Evolutionary conservation across 2,113 vertebrate genomes (phyloP).

Genomic region (Lophotis ruficrista): DNA sequence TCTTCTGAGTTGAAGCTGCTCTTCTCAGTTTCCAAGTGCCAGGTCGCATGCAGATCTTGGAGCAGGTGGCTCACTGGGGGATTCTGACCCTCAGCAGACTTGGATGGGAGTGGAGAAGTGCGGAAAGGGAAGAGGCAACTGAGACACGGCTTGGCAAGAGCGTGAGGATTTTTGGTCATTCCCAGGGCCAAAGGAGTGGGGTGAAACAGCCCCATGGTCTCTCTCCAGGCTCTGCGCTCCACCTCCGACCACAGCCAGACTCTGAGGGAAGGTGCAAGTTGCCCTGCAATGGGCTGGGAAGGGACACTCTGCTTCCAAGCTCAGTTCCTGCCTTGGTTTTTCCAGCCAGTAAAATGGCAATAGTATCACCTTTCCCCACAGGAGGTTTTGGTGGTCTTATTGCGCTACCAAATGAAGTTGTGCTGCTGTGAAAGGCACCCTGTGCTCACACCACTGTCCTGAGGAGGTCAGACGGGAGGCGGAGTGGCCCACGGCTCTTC

Average conservation of each 20-base stretch:
- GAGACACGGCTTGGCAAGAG: neutral
- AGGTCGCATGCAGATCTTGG: neutral
- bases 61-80: neutral
- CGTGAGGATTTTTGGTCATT: neutral
- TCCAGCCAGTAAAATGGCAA: neutral
- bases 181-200: neutral
- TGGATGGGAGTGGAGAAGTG: neutral
- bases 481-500: neutral
- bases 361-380: neutral
- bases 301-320: too few relatives aligned
- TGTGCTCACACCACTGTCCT: neutral
- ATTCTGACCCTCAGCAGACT: neutral
- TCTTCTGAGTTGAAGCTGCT: neutral
- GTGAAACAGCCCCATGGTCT: neutral
- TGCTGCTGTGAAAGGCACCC: neutral
- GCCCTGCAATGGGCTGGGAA: neutral
- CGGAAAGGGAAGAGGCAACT: neutral
- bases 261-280: neutral
- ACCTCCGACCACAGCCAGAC: neutral
- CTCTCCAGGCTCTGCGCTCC: neutral
- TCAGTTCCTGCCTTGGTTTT: neutral
- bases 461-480: neutral
- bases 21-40: neutral
- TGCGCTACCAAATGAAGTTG: rapidly evolving
- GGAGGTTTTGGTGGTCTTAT: neutral